Conservation (phyloP, 2,797 vertebrate genomes). For the Babyrousa celebensis region DNA sequence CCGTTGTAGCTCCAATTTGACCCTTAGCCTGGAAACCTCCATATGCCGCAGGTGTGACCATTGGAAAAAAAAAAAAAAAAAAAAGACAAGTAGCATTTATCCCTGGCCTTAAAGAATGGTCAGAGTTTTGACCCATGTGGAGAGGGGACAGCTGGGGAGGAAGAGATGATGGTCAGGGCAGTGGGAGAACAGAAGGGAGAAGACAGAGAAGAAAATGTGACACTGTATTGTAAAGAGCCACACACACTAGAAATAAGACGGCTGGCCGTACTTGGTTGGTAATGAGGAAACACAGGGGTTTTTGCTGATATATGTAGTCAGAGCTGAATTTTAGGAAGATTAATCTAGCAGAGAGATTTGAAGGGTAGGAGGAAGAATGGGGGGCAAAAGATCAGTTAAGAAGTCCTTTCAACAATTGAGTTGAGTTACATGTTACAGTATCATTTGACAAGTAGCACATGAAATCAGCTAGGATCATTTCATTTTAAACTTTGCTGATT, state of each 20-base stretch:
- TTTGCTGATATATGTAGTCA: not conserved
- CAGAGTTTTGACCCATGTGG: not conserved
- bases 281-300: not conserved
- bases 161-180: not conserved
- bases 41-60: no score
- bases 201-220: not conserved
- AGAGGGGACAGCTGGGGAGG: not conserved
- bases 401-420: slow-evolving; percentile 73
- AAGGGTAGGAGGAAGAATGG: not conserved
- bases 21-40: no score
- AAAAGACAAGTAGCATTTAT: not conserved
- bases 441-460: slow-evolving; percentile 87
- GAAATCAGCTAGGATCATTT: slow-evolving; percentile 89
- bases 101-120: not conserved
- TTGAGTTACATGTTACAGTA: slow-evolving; percentile 84
- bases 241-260: not conserved
- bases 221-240: not conserved
- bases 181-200: not conserved
- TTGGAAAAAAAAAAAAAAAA: no score
- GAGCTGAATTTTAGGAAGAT: not conserved
- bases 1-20: no score
- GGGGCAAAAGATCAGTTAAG: not conserved
- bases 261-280: not conserved
- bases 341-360: not conserved
- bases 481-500: slow-evolving; percentile 91